Evolutionary conservation across 2,113 vertebrate genomes (phyloP), one percentile per base, ranked within the genome.

Genomic region (Centrocercus urophasianus): DNA sequence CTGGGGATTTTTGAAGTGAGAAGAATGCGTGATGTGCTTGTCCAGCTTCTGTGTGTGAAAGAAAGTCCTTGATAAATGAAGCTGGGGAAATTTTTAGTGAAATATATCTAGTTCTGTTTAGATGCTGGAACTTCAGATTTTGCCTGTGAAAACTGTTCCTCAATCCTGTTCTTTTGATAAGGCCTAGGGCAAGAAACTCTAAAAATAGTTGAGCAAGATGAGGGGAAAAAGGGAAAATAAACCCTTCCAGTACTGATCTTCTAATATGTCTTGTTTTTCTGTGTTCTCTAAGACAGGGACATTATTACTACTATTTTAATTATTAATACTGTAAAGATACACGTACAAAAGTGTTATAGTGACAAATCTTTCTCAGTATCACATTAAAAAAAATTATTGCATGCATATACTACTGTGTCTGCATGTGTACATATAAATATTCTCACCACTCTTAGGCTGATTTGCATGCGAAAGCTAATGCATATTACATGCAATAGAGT

Each of bases 1-100:
- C 1, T 77, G 56, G 27, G 30, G 63, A 93, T 82, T 94, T 95
- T 87, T 79, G 54, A 93, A 90, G 50, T 47, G 36, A 78, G 9
- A 66, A 82, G 15, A 60, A 14, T 36, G 30, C 42, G 40, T 74
- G 60, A 87, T 47, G 38, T 43, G 36, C 15, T 88, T 84, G 76
- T 65, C 61, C 60, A 86, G 77, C 86, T 1, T 1, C 56, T 75
- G 36, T 48, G 30, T 32, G 48, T 82, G 48, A 86, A 88, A 84
- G 15, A 7, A 88, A 86, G 22, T 5, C 20, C 25, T 86, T 52
- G 59, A 57, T 70, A 21, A 90, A 48, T 86, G 76, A 76, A 90
- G 4, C 8, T 11, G 45, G 2, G 36, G 22, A 4, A 75, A 86
- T 48, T 82, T 89, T 76, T 77, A 87, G 50, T 42, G 42, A 93